Evolutionary conservation across 2,113 vertebrate species (phyloP).

Genomic region (Pseudopodoces humilis): DNA sequence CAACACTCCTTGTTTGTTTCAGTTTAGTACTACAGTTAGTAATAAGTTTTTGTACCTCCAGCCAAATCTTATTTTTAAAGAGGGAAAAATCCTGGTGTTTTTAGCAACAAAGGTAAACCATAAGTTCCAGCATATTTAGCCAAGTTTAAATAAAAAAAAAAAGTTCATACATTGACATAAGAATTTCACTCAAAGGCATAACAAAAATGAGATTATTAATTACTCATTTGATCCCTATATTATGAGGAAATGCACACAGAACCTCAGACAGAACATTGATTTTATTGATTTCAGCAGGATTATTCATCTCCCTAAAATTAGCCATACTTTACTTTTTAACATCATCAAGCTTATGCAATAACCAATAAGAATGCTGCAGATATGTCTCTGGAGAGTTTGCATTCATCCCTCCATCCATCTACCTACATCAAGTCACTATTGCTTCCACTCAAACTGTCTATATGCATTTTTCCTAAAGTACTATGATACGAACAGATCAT

Average conservation of each 20-base stretch:
- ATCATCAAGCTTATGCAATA: not conserved
- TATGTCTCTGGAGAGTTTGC: not conserved
- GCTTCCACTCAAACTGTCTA: not conserved
- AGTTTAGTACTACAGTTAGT: not conserved
- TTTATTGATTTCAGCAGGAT: not conserved
- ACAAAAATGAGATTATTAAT: not conserved
- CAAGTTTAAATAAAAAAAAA: not conserved
- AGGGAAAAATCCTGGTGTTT: not conserved
- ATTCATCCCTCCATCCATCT: not conserved
- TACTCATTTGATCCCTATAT: not conserved
- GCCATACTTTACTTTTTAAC: not conserved
- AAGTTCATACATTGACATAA: not conserved
- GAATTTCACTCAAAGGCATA: fast-evolving
- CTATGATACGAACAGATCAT: not conserved
- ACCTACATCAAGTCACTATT: not conserved
- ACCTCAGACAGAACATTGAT: not conserved
- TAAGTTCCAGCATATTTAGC: not conserved
- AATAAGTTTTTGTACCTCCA: not conserved
- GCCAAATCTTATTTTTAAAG: not conserved
- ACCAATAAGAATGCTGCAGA: not conserved
- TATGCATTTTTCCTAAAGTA: not conserved
- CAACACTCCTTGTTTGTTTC: not conserved
- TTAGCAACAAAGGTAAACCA: not conserved
- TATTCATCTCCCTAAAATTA: not conserved
- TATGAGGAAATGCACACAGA: not conserved